Conservation (phyloP, 1,140 invertebrate genomes). For the Lepidurus couesii region DNA sequence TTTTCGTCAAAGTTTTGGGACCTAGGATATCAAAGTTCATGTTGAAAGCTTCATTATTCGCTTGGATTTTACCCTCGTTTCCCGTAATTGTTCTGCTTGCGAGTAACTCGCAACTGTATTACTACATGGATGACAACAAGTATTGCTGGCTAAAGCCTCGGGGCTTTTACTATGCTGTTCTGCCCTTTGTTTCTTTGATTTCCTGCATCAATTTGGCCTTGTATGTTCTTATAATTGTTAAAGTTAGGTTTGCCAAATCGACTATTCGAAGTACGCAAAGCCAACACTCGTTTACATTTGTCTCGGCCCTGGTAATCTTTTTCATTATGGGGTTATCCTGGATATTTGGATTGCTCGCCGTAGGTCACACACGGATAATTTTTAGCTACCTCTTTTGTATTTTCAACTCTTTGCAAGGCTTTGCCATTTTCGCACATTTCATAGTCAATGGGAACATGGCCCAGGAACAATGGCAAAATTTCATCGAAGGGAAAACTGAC, state of each 20-base stretch:
- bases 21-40: slow-evolving; percentile 45
- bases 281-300: background rate
- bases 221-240: slow-evolving; percentile 44
- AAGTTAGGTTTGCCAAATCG: slow-evolving; percentile 42
- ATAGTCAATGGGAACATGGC: background rate
- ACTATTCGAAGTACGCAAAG: slow-evolving; percentile 44
- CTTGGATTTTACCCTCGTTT: slow-evolving; percentile 43
- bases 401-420: slow-evolving; percentile 50
- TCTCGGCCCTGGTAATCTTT: slow-evolving; percentile 50
- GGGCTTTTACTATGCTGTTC: slow-evolving; percentile 46
- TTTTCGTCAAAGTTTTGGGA: slow-evolving; percentile 46
- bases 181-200: slow-evolving; percentile 44
- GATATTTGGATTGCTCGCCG: slow-evolving; percentile 51
- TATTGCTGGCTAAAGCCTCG: slow-evolving; percentile 46
- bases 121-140: slow-evolving; percentile 35
- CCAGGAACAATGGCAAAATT: background rate
- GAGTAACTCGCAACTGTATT: slow-evolving; percentile 32
- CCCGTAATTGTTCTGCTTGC: slow-evolving; percentile 38
- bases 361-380: slow-evolving; percentile 47
- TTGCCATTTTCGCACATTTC: slow-evolving; percentile 47
- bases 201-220: slow-evolving; percentile 45
- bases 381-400: slow-evolving; percentile 53
- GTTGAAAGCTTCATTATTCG: slow-evolving; percentile 45
- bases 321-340: slow-evolving; percentile 52
- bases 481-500: background rate